Evolutionary conservation across 2,797 vertebrate species (phyloP), one percentile per base, ranked within the genome.

Genomic region (Percopsis omiscomaycus): DNA sequence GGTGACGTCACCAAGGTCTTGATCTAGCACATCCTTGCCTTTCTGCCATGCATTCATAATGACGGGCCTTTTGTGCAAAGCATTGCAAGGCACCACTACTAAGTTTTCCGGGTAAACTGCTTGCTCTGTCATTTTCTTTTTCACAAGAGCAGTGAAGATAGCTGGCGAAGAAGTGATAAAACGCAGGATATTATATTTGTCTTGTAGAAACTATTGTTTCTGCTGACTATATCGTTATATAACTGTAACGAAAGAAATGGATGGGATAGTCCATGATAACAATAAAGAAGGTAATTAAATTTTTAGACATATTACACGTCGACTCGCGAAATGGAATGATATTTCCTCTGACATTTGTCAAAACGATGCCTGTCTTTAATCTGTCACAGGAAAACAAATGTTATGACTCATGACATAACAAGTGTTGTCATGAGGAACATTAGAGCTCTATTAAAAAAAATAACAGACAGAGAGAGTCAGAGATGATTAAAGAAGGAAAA

Each of bases 81-180:
- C 30, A 3, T 64, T 45, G 63, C 15, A 37, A 47, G 69, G 74
- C 69, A 69, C 49, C 44, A 5, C 42, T 54, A 68, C 71, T 75
- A 61, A 77, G 60, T 69, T 62, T 50, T 66, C 76, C 67, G 65
- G 30, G 57, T 52, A 46, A 28, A 59, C 66, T 54, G 16, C 58
- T 68, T 58, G 51, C 66, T 59, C 64, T 61, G 61, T 78, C 65
- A 66, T 77, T 73, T 79, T 52, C 71, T 67, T 69, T 71, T 82
- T 81, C 65, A 66, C 66, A 53, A 37, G 47, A 63, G 52, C 45
- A 27, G 57, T 53, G 9, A 47, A 61, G 67, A 58, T 59, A 64
- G 48, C 32, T 50, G 53, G 45, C 13, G 32, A 62, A 59, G 52
- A 59, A 48, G 58, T 0, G 2, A 44, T 55, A 64, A 66, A 63